Conservation (phyloP, 2,888 invertebrate species). For the Folsomia candida region DNA sequence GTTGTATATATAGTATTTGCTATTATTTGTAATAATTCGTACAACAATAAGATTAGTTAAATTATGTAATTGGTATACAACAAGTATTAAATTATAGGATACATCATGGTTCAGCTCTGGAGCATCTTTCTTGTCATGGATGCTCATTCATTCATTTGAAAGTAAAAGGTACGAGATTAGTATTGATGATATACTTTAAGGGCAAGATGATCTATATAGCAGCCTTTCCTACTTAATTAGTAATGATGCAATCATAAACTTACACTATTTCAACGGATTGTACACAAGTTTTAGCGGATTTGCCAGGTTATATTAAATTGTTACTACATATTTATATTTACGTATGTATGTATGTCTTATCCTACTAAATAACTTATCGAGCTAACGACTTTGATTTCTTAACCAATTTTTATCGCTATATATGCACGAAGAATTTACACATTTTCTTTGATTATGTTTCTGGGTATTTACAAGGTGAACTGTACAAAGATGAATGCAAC, state of each 20-base stretch:
- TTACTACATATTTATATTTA: too few species aligned
- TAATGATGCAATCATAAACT: background rate
- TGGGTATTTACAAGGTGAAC: background rate
- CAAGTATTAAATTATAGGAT: constrained; percentile 17
- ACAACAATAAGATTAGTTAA: constrained; percentile 7
- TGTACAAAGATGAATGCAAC: background rate
- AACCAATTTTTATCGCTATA: background rate
- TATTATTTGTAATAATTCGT: constrained; percentile 11
- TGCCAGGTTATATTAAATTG: background rate
- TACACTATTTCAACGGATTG: background rate
- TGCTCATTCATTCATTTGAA: background rate
- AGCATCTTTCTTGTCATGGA: constrained; percentile 4
- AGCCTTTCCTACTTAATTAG: background rate
- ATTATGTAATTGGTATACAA: constrained; percentile 5
- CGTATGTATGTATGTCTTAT: too few species aligned
- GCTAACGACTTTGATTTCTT: background rate
- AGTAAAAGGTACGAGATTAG: constrained; percentile 3
- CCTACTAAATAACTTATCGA: background rate
- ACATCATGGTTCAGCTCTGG: constrained; percentile 19
- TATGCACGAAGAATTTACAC: background rate
- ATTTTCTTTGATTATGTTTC: background rate
- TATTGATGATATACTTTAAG: background rate
- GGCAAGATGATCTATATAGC: background rate
- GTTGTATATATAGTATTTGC: too few species aligned
- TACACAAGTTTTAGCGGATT: background rate